These are phyloP conservation scores for Carassius carassius DNA, from an alignment of 2,113 vertebrate genomes.

Conservation along the genomic window DNA sequence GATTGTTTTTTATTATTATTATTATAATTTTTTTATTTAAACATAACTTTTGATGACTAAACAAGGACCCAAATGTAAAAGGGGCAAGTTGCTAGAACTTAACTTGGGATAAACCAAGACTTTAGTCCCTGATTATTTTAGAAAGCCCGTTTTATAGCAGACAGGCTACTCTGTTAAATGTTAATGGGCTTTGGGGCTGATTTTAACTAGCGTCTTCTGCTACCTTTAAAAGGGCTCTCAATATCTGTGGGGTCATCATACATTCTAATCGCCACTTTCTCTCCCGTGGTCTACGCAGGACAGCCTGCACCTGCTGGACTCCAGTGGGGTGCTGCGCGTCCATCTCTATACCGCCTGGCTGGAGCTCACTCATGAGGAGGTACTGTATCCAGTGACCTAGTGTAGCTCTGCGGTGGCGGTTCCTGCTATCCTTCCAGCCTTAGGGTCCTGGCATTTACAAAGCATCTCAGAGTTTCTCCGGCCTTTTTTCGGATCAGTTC, in stretches of 20 bases:
- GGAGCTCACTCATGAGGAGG: conserved; percentile 81
- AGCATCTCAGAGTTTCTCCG: background rate
- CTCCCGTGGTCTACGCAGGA: conserved; percentile 75
- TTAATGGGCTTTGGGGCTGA: background rate
- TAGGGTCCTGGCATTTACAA: conserved; percentile 25
- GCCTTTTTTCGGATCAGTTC: conserved; percentile 23
- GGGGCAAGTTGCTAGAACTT: background rate
- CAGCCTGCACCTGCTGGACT: conserved; percentile 79
- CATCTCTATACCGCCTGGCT: conserved; percentile 81
- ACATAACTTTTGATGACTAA: background rate
- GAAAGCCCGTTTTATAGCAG: background rate
- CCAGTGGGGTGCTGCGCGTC: conserved; percentile 76
- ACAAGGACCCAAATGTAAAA: background rate
- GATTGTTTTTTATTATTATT: background rate
- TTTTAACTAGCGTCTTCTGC: conserved; percentile 30
- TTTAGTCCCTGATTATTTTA: background rate
- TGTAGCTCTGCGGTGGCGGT: conserved; percentile 56
- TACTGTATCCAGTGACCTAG: conserved; percentile 74
- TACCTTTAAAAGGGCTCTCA: background rate
- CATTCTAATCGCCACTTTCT: conserved; percentile 67
- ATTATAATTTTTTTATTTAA: background rate
- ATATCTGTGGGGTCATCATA: conserved; percentile 29
- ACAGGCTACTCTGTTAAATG: conserved; percentile 18
- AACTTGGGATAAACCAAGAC: background rate
- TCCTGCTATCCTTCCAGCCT: conserved; percentile 11